Evolutionary conservation across 2,113 vertebrate genomes (phyloP).

Genomic region (Silurus asotus): DNA sequence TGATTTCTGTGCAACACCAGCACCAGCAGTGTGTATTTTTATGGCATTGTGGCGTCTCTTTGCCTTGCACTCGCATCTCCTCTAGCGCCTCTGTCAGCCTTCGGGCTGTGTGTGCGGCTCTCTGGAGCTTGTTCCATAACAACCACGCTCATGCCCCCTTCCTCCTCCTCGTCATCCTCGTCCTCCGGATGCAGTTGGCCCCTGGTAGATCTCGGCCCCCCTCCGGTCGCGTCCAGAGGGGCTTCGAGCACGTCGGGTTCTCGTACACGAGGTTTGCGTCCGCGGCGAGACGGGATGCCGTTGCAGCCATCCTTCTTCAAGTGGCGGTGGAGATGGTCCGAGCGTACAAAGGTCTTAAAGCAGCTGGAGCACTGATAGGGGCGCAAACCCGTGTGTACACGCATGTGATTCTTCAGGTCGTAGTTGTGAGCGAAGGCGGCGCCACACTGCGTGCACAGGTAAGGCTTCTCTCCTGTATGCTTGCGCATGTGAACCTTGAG

Average conservation of each 20-base stretch:
- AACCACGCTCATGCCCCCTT: constrained; percentile 45
- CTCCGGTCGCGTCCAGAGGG: constrained; percentile 55
- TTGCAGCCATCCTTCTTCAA: constrained; percentile 99
- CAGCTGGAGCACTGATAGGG: constrained; percentile 98
- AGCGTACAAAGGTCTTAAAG: constrained; percentile 98
- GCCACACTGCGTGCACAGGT: constrained; percentile 94
- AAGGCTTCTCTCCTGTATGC: constrained; percentile 98
- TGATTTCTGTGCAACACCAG: constrained; percentile 63
- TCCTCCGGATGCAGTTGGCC: constrained; percentile 64
- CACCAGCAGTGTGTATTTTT: constrained; percentile 61
- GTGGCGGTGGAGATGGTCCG: constrained; percentile 97
- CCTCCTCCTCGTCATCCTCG: constrained; percentile 19
- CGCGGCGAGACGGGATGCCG: constrained; percentile 87
- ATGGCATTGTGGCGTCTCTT: constrained; percentile 45
- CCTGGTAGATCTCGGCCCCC: constrained; percentile 61
- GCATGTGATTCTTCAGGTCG: constrained; percentile 99
- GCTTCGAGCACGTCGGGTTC: constrained; percentile 70
- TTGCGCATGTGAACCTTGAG: constrained; percentile 99
- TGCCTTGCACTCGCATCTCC: constrained; percentile 66
- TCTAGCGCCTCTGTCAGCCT: constrained; percentile 59
- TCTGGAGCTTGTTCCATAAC: constrained; percentile 60
- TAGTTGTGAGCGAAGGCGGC: constrained; percentile 98
- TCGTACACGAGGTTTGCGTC: constrained; percentile 86
- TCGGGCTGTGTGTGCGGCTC: constrained; percentile 67
- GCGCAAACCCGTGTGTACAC: constrained; percentile 94